Conservation (phyloP, 2,888 invertebrate genomes). For the Melieria omissa region DNA sequence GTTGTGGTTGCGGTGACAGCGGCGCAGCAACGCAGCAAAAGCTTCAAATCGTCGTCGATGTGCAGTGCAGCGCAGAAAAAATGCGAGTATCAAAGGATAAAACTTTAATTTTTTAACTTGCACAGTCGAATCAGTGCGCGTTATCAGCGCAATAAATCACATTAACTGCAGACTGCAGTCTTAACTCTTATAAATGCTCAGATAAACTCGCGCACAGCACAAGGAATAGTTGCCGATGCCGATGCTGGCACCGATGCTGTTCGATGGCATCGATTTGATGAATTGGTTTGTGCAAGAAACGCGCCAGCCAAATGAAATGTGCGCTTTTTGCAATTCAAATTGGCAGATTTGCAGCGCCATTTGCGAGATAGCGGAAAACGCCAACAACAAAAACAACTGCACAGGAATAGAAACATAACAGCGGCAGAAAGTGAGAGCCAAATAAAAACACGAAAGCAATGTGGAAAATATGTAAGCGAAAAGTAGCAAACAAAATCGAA, state of each 20-base stretch:
- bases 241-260: no score
- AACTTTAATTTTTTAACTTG: no score
- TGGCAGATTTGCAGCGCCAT: constrained; percentile 10
- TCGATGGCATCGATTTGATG: no score
- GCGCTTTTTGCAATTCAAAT: constrained; percentile 24
- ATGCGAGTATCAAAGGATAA: no score
- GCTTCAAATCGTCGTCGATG: no score
- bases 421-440: not conserved
- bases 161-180: not conserved
- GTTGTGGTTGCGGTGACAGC: no score
- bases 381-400: not conserved
- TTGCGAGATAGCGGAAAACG: constrained; percentile 1
- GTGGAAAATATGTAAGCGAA: not conserved
- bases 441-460: constrained; percentile 6
- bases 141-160: not conserved
- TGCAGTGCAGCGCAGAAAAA: no score
- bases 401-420: not conserved
- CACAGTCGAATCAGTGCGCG: no score
- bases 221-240: not conserved
- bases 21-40: no score
- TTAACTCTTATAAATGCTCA: not conserved
- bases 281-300: no score
- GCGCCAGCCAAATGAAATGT: no score
- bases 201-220: not conserved
- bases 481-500: not conserved